A percentile compares a stretch with the other conserved stretches of the same genome.
These are phyloP conservation scores for Furcula furcula DNA, from an alignment of 2,888 invertebrate genomes.

Conservation along the genomic window DNA sequence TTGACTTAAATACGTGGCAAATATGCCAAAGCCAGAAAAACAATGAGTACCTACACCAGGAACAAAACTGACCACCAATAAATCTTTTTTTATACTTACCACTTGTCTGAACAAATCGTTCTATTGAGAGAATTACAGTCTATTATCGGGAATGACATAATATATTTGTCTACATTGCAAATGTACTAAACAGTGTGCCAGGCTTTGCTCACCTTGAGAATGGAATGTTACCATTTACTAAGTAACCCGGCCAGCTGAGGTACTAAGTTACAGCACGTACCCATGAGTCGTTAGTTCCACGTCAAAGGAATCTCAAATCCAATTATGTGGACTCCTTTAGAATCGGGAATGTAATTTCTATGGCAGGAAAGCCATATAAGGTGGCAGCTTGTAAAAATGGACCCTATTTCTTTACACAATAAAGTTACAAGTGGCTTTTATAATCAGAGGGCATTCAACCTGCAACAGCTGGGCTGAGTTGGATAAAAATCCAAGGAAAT, in stretches of 20 bases:
- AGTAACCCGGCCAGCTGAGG: constrained; percentile 33
- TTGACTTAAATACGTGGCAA: too few relatives aligned
- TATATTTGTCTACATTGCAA: constrained; percentile 45
- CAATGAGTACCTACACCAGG: too few relatives aligned
- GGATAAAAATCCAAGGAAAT: constrained; percentile 12
- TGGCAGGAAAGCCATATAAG: constrained; percentile 34
- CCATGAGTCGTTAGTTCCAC: constrained; percentile 14
- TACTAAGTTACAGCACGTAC: constrained; percentile 14
- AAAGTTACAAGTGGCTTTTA: constrained; percentile 17
- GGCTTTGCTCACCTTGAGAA: constrained; percentile 65
- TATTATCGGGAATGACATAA: constrained; percentile 49
- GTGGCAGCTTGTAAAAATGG: constrained; percentile 21
- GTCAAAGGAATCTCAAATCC: constrained; percentile 35
- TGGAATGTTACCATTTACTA: constrained; percentile 63
- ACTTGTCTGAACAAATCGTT: constrained; percentile 6
- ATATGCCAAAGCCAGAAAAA: too few relatives aligned
- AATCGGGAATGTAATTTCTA: constrained; percentile 29
- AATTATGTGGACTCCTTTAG: constrained; percentile 38
- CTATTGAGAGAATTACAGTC: constrained; percentile 12
- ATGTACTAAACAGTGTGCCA: constrained; percentile 48
- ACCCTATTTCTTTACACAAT: constrained; percentile 16
- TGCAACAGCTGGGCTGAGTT: constrained; percentile 14
- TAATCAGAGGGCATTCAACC: constrained; percentile 22
- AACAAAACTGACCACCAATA: constrained; percentile 21
- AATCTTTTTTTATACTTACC: constrained; percentile 17